These are phyloP conservation scores for Cloeon dipterum DNA, from an alignment of 2,888 invertebrate species.

Conservation along the genomic window DNA sequence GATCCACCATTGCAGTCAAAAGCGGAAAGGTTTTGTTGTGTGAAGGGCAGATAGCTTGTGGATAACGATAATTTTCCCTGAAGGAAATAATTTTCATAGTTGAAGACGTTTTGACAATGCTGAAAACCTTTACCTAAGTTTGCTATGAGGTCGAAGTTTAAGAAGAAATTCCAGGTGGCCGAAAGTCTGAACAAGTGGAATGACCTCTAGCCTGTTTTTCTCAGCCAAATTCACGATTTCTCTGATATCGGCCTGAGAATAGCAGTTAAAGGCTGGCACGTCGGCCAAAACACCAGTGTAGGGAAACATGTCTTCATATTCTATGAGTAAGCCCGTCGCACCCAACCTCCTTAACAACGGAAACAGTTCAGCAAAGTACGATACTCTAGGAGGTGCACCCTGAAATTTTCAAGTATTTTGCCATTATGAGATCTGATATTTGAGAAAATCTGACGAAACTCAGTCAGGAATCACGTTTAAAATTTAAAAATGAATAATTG, in stretches of 20 bases:
- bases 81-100: not conserved
- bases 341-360: slow-evolving; percentile 34
- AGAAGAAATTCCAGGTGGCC: slow-evolving; percentile 64
- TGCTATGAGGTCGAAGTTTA: slow-evolving; percentile 39
- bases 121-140: slow-evolving; percentile 14
- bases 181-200: slow-evolving; percentile 68
- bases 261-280: slow-evolving; percentile 38
- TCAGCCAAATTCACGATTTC: slow-evolving; percentile 29
- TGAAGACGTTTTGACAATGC: too few relatives aligned
- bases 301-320: slow-evolving; percentile 80
- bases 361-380: slow-evolving; percentile 34
- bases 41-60: slow-evolving; percentile 46
- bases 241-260: slow-evolving; percentile 27
- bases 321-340: slow-evolving; percentile 56
- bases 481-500: too few relatives aligned
- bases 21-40: slow-evolving; percentile 28
- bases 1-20: slow-evolving; percentile 22
- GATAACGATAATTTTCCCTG: slow-evolving; percentile 34
- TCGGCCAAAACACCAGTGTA: slow-evolving; percentile 30
- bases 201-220: slow-evolving; percentile 34
- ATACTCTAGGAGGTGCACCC: slow-evolving; percentile 51
- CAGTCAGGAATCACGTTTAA: too few relatives aligned
- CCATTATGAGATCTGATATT: too few relatives aligned
- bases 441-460: not conserved
- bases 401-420: slow-evolving; percentile 15